Evolutionary conservation across 2,797 vertebrate species (phyloP).

Genomic region (Mycteria americana): DNA sequence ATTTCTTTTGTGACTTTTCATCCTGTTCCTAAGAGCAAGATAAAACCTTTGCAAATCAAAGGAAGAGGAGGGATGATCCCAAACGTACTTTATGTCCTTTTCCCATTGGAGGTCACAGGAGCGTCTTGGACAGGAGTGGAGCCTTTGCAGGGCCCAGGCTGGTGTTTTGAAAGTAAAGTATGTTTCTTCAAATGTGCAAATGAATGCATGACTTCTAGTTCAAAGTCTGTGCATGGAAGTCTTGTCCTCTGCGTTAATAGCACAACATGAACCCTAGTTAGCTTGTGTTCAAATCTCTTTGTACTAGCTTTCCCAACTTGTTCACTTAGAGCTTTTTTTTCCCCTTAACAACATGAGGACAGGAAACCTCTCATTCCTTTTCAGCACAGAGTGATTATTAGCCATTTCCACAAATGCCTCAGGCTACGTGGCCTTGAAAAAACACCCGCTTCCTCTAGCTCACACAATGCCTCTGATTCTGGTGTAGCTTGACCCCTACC

Average conservation of each 20-base stretch:
- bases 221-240: background rate
- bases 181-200: background rate
- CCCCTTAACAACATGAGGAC: constrained; percentile 29
- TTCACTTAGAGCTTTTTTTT: background rate
- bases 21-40: background rate
- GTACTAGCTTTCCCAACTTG: background rate
- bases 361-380: constrained; percentile 64
- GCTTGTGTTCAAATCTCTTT: constrained; percentile 12
- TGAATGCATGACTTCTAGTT: background rate
- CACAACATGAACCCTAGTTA: background rate
- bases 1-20: background rate
- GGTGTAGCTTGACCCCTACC: constrained; percentile 37
- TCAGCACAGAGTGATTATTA: constrained; percentile 49
- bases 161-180: background rate
- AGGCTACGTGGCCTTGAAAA: constrained; percentile 51
- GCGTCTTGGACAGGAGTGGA: background rate
- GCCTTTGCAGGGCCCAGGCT: background rate
- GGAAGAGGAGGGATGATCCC: background rate
- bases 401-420: constrained; percentile 61
- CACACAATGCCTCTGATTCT: constrained; percentile 48
- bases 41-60: background rate
- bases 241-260: background rate
- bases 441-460: constrained; percentile 42
- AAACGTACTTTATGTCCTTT: background rate
- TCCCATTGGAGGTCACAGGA: background rate